phyloP scores from a whole-genome alignment of 1,140 invertebrate species.

The Polypedilum pembai region DNA sequence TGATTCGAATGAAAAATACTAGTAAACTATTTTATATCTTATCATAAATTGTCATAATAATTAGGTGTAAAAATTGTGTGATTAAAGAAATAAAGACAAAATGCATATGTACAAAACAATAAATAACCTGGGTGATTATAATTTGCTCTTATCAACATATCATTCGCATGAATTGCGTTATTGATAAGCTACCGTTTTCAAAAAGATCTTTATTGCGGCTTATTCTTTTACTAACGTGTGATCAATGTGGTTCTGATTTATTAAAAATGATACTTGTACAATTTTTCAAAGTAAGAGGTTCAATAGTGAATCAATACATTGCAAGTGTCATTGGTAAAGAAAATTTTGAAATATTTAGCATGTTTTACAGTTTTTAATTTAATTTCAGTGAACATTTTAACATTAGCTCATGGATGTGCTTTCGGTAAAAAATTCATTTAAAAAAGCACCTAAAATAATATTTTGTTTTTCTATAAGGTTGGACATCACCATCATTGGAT shows the following conservation, averaged over 20 bases:
- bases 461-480: slow-evolving; percentile 31
- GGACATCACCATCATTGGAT: slow-evolving; percentile 37
- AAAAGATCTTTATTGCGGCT: neutral
- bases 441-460: no score
- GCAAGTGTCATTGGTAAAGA: neutral
- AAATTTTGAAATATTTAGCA: neutral
- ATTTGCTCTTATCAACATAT: no score
- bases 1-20: neutral
- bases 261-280: neutral
- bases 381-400: slow-evolving; percentile 37
- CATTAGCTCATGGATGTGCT: slow-evolving; percentile 38
- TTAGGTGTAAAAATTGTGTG: no score
- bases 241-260: neutral
- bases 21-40: neutral
- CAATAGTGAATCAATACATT: neutral
- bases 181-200: neutral
- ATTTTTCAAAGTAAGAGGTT: neutral
- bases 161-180: no score
- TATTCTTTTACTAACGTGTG: neutral
- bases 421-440: slow-evolving; percentile 31
- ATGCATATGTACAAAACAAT: no score
- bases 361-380: neutral
- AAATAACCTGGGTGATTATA: no score
- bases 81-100: no score
- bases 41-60: no score